A percentile compares a stretch with the other conserved stretches of the same genome.
Evolutionary conservation across 2,797 vertebrate species (phyloP).

Genomic region (Argya squamiceps): DNA sequence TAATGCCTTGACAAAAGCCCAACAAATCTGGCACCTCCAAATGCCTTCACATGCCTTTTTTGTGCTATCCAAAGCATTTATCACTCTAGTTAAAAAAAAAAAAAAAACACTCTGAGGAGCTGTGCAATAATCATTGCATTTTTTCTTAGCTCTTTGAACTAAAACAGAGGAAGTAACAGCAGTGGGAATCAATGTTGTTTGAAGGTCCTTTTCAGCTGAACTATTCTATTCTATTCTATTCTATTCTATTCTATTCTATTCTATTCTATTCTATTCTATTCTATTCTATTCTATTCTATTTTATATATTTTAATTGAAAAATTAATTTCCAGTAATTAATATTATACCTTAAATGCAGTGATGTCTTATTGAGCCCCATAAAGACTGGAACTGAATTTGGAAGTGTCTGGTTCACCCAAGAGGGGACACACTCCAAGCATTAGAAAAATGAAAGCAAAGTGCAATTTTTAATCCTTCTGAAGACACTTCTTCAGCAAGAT

Average conservation of each 20-base stretch:
- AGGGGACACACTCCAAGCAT: not conserved
- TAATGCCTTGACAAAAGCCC: not conserved
- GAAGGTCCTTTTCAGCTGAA: not conserved
- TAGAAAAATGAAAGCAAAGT: not conserved
- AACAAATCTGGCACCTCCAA: not conserved
- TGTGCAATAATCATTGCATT: not conserved
- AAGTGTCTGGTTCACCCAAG: not conserved
- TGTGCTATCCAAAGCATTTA: not conserved
- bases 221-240: not conserved
- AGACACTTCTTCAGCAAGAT: not conserved
- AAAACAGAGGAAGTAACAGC: not conserved
- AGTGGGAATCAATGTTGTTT: not conserved
- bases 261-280: not conserved
- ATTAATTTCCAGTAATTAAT: not conserved
- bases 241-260: not conserved
- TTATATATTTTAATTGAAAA: not conserved
- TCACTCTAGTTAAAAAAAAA: not conserved
- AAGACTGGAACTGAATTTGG: not conserved
- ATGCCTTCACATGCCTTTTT: not conserved
- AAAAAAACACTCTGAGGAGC: accelerated
- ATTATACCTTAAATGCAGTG: not conserved
- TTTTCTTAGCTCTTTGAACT: not conserved
- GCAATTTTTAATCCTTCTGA: not conserved
- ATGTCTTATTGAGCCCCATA: not conserved
- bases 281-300: not conserved